Base-by-base conservation (phyloP, 2,797 vertebrate species). In the Enteromius anoplus region DNA sequence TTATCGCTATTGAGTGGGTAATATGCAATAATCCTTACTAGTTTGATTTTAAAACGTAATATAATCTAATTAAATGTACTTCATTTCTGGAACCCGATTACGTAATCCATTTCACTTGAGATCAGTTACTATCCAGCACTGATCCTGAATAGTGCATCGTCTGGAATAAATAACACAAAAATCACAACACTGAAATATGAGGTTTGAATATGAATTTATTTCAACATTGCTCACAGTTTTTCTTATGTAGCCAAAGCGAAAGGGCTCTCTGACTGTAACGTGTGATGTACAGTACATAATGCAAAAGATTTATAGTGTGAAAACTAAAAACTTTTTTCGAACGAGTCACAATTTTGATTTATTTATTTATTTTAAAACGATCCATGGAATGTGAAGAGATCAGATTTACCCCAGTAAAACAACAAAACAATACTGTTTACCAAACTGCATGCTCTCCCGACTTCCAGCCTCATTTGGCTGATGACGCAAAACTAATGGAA, bases 311-410 rank as follows among this genome's bases (percentile, higher is more conserved):
- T 15, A 17, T 8, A 32, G 5, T 64, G 14, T 64, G 26, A 64
- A 64, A 32, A 64, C 14, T 12, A 91, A 91, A 85, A 19, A 4
- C 4, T 68, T 34, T 32, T 7, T 69, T 76, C 0, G 47, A 73
- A 29, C 4, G 12, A 60, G n/a, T 60, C 58, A 60, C 23, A 64
- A 62, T 6, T 62, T 26, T 26, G 26, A 26, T 60, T 12, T 6
- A 93, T 93, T 94, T 85, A 26, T 60, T 12, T 6, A 93, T 93
- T 94, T 85, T 14, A 51, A 37, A n/a, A 88, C 71, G 76, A 90
- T 89, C 15, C 29, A 78, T 72, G 91, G 91, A 94, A 94, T 93
- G 91, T 91, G 23, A 80, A 23, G 77, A 87, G 26, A 85, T 49
- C 78, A 55, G 34, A 84, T 71, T 85, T 71, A 82, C n/a, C 76